Base-by-base conservation (phyloP, 2,888 invertebrate genomes). In the Drosophila demipolita region DNA sequence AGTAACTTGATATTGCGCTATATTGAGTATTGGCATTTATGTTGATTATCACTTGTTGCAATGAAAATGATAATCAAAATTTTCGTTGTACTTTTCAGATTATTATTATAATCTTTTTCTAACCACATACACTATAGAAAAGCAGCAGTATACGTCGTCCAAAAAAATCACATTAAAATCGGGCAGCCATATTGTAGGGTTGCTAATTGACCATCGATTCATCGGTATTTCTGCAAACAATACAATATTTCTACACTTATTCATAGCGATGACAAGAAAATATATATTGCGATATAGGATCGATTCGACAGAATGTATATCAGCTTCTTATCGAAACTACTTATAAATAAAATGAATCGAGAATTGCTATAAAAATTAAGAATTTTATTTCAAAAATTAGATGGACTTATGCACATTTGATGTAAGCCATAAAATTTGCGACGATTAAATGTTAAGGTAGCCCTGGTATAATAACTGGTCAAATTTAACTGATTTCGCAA, bases 71-170 rank as follows among this genome's bases (percentile, higher is more conserved):
- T 66, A 36, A 68, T 60, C 52, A 48, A 59, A 48, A 49, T 45
- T 36, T 53, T 70, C 32, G 63, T 65, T 75, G 70, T 69, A 75
- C 80, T 75, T 53, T 50, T 26, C 23, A 63, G 59, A 66, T 60
- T 66, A 59, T 48, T 54, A 59, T 66, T 69, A 75, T 79, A 70
- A 75, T 66, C 73, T 75, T 77, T 75, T 65, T 68, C 55, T 54
- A 79, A 80, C 80, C 78, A 78, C 80, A 75, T 72, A 80, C 80
- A 80, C 80, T 71, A 72, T 55, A 48, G 65, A 74, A 77, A 77
- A 74, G 60, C 76, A 71, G 76, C 76, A 80, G 80, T 72, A 80
- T 78, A 76, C 80, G 80, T 80, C 67, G 80, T 75, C 78, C 65
- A 75, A 78, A 77, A 79, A 78, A 80, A 76, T 80, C 72, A 78